phyloP scores from a whole-genome alignment of 2,888 invertebrate genomes.

The Rhabditoides inermis region DNA sequence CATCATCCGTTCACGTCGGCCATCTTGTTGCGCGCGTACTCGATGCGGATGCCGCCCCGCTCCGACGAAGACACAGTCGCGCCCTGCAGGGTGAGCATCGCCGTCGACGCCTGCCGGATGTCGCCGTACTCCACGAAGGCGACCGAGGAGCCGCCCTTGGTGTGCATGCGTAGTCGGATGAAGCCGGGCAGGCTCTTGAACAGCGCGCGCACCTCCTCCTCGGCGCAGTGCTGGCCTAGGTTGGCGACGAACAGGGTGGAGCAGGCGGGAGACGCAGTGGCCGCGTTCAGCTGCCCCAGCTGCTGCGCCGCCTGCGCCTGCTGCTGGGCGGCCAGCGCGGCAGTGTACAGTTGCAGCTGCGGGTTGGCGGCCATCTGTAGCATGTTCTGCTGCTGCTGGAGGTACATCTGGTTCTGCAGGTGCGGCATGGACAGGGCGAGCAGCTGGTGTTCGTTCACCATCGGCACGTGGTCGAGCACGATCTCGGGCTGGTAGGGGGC shows the following conservation, averaged over 20 bases:
- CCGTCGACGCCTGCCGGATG: constrained; percentile 79
- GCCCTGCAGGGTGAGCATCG: constrained; percentile 77
- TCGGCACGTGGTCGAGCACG: neutral
- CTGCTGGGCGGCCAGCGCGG: constrained; percentile 10
- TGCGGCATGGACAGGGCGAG: neutral
- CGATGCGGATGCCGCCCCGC: constrained; percentile 92
- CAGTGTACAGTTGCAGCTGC: neutral
- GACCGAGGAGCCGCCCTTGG: constrained; percentile 76
- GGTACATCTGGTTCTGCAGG: neutral
- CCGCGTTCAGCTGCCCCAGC: constrained; percentile 40
- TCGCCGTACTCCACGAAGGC: constrained; percentile 94
- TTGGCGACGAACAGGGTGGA: constrained; percentile 92
- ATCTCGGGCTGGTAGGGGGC: constrained; percentile 27
- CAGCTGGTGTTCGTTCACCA: constrained; percentile 3
- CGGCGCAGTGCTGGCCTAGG: constrained; percentile 90
- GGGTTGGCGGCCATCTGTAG: neutral
- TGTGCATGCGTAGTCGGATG: constrained; percentile 83
- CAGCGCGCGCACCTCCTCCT: constrained; percentile 94
- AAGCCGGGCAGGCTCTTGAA: constrained; percentile 74
- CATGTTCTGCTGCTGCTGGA: neutral
- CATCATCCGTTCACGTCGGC: constrained; percentile 63
- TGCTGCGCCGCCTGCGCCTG: constrained; percentile 17
- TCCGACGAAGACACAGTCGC: constrained; percentile 62
- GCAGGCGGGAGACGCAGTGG: constrained; percentile 57
- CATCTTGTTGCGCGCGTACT: constrained; percentile 98